Conservation (phyloP, 2,797 vertebrate species). For the Lindbergichthys nudifrons region DNA sequence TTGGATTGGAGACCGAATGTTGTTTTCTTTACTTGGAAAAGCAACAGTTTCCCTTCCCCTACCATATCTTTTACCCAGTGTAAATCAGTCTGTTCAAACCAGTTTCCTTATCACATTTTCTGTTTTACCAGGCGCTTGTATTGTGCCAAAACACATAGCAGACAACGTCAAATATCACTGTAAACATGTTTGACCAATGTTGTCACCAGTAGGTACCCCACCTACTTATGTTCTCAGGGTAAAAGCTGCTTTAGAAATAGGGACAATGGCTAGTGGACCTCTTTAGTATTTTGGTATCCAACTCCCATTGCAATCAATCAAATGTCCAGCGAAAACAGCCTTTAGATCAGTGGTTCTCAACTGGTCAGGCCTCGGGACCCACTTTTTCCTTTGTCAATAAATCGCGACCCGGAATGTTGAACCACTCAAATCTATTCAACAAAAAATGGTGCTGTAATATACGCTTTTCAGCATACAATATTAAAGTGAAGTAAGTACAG, state of each 20-base stretch:
- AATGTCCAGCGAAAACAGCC: constrained; percentile 6
- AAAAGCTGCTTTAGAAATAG: constrained; percentile 7
- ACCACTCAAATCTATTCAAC: too few species aligned
- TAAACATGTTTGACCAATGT: constrained; percentile 21
- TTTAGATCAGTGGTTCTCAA: neutral
- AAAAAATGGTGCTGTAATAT: too few species aligned
- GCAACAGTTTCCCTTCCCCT: constrained; percentile 21
- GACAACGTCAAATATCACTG: constrained; percentile 32
- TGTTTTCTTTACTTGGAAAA: constrained; percentile 33
- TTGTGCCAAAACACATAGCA: constrained; percentile 49
- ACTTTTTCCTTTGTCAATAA: too few species aligned
- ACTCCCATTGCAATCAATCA: constrained; percentile 14
- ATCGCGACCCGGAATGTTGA: too few species aligned
- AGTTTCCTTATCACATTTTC: constrained; percentile 64
- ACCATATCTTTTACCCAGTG: constrained; percentile 53
- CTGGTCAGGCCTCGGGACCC: too few species aligned
- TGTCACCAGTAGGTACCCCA: constrained; percentile 3
- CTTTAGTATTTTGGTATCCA: constrained; percentile 5
- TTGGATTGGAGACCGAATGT: constrained; percentile 48
- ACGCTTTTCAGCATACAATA: too few species aligned
- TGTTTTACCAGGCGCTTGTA: constrained; percentile 72
- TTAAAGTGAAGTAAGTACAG: too few species aligned
- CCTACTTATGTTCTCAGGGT: constrained; percentile 23
- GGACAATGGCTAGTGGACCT: constrained; percentile 2
- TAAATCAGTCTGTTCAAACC: constrained; percentile 33